Conservation (phyloP, 2,888 invertebrate species). For the Sclerodermus sp. region DNA sequence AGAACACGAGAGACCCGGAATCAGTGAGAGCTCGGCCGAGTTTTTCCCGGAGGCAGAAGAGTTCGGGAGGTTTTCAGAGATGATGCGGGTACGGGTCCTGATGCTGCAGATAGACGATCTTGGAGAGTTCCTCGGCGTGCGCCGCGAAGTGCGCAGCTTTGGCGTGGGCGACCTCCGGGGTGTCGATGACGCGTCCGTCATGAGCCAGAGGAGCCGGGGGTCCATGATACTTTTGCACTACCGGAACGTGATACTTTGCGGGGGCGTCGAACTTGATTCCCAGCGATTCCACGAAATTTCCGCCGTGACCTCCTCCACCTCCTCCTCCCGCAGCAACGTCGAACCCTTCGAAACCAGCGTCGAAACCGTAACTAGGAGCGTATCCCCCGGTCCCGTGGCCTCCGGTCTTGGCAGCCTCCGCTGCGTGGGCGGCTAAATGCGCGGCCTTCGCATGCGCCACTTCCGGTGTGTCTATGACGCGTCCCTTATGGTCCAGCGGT, state of each 20-base stretch:
- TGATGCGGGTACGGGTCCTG: conserved; percentile 15
- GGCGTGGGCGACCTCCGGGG: conserved; percentile 50
- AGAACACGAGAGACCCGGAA: not conserved
- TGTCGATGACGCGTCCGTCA: conserved; percentile 45
- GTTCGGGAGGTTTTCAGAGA: conserved; percentile 2
- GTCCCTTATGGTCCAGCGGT: conserved; percentile 38
- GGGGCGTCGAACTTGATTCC: not conserved
- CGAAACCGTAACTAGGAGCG: conserved; percentile 10
- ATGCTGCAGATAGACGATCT: conserved; percentile 17
- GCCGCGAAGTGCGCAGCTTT: conserved; percentile 46
- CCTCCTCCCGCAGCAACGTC: not conserved
- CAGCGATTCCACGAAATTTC: not conserved
- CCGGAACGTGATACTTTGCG: not conserved
- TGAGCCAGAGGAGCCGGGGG: conserved; percentile 43
- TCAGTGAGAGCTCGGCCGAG: too few species aligned
- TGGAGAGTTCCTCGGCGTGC: conserved; percentile 37
- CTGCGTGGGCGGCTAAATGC: conserved; percentile 35
- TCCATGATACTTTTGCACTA: conserved; percentile 29
- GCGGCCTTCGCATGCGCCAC: conserved; percentile 43
- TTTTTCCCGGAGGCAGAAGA: not conserved
- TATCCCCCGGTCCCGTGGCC: conserved; percentile 7
- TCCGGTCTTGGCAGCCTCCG: conserved; percentile 20
- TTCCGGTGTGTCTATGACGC: conserved; percentile 43
- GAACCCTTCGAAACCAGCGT: not conserved
- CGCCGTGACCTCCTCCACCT: not conserved